Base-by-base conservation (phyloP, 1,140 invertebrate genomes). In the Drosophila serrata region DNA sequence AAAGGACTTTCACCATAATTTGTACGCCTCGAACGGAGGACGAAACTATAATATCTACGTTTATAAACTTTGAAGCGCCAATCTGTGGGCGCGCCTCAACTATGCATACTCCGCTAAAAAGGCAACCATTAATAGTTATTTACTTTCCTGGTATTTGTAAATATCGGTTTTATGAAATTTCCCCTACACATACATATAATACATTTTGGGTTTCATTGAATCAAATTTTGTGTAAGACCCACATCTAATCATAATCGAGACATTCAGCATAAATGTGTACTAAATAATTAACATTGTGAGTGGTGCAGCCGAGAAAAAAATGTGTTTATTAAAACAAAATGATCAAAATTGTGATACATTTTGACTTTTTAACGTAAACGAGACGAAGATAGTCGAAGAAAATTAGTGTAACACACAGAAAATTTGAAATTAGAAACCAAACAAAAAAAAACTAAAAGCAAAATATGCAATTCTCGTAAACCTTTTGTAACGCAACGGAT, bases 321-420 rank as follows among this genome's bases (percentile, higher is more conserved):
- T 48, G 43, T 78, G 58, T 72, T 79, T 79, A 72, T 62, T 73
- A 53, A 60, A 58, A 58, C 68, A 59, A 61, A 88, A 82, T 84
- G 76, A 85, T 90, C 81, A 81, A 90, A 88, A 81, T 85, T 88
- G 85, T 88, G 85, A 88, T 88, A 88, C 75, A 88, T 90, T 88
- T 88, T 81, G 81, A 85, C 65, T 81, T 75, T 75, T 61, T 67
- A 78, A 80, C 17, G 9, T 82, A 79, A 76, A 61, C 37, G 29
- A 51, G 37, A 49, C 24, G 22, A 59, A 62, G 69, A 88, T 60
- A 46, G 63, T 77, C 75, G 75, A 43, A 79, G 65, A 40, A 55
- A 75, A 77, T 46, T 55, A 59, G 49, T 45, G 62, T 49, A 63
- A 56, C 73, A 43, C 35, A 51, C 17, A 56, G 31, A 53, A 43